Evolutionary conservation across 92 coral and sea anemone species (phyloP).

Genomic region (Scolanthus callimorphus): DNA sequence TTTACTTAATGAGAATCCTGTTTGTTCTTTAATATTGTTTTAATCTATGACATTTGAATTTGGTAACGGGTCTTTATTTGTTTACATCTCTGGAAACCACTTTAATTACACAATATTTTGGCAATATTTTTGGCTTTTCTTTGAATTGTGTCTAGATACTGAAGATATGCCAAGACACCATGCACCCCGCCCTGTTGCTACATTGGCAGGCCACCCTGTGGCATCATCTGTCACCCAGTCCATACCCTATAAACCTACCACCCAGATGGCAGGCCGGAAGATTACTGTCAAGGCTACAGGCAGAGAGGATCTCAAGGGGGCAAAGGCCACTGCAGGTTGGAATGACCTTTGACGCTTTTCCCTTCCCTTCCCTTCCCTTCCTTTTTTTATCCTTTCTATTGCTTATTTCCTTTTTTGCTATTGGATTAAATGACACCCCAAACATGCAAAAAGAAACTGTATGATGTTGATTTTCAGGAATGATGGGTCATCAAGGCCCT

Average conservation of each 20-base stretch:
- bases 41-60: too few relatives aligned
- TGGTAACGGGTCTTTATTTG: too few relatives aligned
- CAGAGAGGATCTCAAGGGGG: conserved; percentile 70
- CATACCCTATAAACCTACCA: conserved; percentile 32
- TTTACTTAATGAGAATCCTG: too few relatives aligned
- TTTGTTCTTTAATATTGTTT: too few relatives aligned
- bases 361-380: background rate
- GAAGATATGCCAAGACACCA: conserved; percentile 75
- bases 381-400: background rate
- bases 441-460: too few relatives aligned
- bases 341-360: too few relatives aligned
- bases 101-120: too few relatives aligned
- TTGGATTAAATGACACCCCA: background rate
- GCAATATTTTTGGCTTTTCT: too few relatives aligned
- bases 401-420: background rate
- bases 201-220: conserved; percentile 51
- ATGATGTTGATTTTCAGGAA: conserved; percentile 34
- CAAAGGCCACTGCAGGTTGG: conserved; percentile 73
- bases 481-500: conserved; percentile 90
- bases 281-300: conserved; percentile 89
- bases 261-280: conserved; percentile 39
- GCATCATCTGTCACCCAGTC: background rate
- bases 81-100: too few relatives aligned
- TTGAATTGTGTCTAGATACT: conserved; percentile 14
- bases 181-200: conserved; percentile 58